Conservation (phyloP, 2,888 invertebrate genomes). For the Ormia ochracea region DNA sequence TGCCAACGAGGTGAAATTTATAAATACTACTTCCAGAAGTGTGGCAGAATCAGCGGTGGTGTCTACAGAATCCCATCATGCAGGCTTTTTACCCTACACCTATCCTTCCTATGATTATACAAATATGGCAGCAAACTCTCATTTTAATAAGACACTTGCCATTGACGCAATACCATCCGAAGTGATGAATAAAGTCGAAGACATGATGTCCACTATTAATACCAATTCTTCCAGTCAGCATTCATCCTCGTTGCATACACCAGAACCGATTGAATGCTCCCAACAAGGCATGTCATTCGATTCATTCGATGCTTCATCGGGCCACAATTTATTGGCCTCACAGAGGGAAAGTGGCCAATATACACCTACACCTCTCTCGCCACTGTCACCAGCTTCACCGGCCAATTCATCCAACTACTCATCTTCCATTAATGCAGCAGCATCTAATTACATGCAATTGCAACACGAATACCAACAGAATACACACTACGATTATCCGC, state of each 20-base stretch:
- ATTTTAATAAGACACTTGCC: slow-evolving; percentile 74
- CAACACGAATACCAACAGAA: slow-evolving; percentile 65
- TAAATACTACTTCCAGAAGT: slow-evolving; percentile 70
- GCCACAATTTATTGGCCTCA: slow-evolving; percentile 71
- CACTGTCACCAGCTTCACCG: slow-evolving; percentile 71
- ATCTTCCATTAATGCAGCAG: slow-evolving; percentile 69
- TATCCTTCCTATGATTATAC: slow-evolving; percentile 75
- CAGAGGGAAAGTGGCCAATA: slow-evolving; percentile 68
- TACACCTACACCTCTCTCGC: slow-evolving; percentile 66
- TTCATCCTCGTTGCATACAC: slow-evolving; percentile 70
- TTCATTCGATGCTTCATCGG: slow-evolving; percentile 74
- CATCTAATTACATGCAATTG: slow-evolving; percentile 68
- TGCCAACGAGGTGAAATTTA: slow-evolving; percentile 76
- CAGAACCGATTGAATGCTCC: slow-evolving; percentile 56
- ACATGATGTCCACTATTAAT: slow-evolving; percentile 43
- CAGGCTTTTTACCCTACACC: slow-evolving; percentile 73
- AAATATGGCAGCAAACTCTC: slow-evolving; percentile 76
- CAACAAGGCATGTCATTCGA: slow-evolving; percentile 68
- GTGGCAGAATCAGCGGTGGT: slow-evolving; percentile 67
- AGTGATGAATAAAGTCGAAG: slow-evolving; percentile 56
- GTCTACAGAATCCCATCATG: slow-evolving; percentile 73
- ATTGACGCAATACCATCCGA: slow-evolving; percentile 73
- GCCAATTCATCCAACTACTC: slow-evolving; percentile 67
- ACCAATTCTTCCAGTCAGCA: slow-evolving; percentile 68
- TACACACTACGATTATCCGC: slow-evolving; percentile 58